Evolutionary conservation across 2,888 invertebrate species (phyloP), one percentile per base, ranked within the genome.

Genomic region (Chrysolina oricalcia): DNA sequence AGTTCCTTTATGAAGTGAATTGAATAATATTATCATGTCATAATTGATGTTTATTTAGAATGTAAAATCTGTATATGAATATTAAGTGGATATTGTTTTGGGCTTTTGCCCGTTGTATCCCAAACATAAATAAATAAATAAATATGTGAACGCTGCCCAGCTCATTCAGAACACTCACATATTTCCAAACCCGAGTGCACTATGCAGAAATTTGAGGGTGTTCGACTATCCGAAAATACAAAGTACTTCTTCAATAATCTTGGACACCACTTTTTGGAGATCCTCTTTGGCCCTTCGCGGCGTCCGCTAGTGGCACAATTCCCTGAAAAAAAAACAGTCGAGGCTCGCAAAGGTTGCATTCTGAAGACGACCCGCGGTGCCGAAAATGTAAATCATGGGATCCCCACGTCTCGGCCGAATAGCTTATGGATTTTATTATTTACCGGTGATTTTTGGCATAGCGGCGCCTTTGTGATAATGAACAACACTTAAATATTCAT

Each of bases 341-440:
- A 74, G 75, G 63, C 76, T 76, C 77, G 83, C 81, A 81, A 83
- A 82, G 81, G 84, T 85, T 84, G 84, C 85, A 81, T 85, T 84
- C 83, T 84, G 85, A 85, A 83, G 85, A 81, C 85, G 76, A 80
- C 86, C 85, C 80, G 83, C 83, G 72, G 86, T 75, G 85, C 73
- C 81, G 77, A 84, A 85, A 86, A 86, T 86, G 85, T 86, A 85
- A 85, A 86, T 85, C 84, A 84, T 76, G 75, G 76, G 78, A 80
- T 78, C 84, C 84, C 83, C 83, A 83, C 79, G 84, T 81, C 80
- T 81, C 79, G 80, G 75, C 76, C 80, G 78, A 79, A 80, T 82
- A 82, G 79, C 82, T 82, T 83, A 81, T 75, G 76, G 77, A 78
- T 80, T 78, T 80, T 83, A 82, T 82, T 83, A 84, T 83, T 83